Percentiles rank a stretch among this genome's conserved stretches.
These are phyloP conservation scores for Tholera decimalis DNA, from an alignment of 2,888 invertebrate genomes.

Conservation along the genomic window DNA sequence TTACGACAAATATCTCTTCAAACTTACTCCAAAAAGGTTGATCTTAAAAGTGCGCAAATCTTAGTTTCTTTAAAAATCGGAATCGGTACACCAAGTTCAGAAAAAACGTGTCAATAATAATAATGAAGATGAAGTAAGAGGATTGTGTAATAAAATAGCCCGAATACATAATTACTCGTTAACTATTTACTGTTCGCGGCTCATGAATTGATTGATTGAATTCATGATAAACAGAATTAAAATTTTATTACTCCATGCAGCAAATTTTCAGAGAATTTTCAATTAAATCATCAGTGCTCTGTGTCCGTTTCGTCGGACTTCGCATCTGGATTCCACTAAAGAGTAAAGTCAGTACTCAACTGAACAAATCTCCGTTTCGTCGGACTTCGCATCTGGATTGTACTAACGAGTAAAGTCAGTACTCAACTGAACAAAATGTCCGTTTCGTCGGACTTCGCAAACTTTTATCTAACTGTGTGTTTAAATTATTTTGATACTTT, in stretches of 20 bases:
- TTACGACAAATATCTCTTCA: too few species aligned
- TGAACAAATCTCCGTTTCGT: background rate
- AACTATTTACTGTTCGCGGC: background rate
- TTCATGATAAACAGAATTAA: background rate
- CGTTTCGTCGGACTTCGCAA: background rate
- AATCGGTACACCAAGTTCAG: background rate
- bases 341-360: background rate
- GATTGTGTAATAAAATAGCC: background rate
- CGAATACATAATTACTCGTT: background rate
- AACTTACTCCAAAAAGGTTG: too few species aligned
- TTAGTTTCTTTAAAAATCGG: background rate
- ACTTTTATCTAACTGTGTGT: background rate
- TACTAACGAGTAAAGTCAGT: background rate
- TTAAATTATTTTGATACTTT: background rate
- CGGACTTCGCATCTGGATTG: background rate
- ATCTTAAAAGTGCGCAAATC: too few species aligned
- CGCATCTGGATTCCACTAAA: background rate
- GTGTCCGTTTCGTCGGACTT: background rate
- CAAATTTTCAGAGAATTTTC: background rate
- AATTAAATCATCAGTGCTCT: background rate
- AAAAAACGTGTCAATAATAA: too few species aligned
- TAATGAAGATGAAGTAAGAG: background rate
- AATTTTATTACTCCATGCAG: background rate
- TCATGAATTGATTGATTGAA: background rate
- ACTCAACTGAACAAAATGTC: background rate